These are phyloP conservation scores for Tichodroma muraria DNA, from an alignment of 2,113 vertebrate species.

Conservation along the genomic window DNA sequence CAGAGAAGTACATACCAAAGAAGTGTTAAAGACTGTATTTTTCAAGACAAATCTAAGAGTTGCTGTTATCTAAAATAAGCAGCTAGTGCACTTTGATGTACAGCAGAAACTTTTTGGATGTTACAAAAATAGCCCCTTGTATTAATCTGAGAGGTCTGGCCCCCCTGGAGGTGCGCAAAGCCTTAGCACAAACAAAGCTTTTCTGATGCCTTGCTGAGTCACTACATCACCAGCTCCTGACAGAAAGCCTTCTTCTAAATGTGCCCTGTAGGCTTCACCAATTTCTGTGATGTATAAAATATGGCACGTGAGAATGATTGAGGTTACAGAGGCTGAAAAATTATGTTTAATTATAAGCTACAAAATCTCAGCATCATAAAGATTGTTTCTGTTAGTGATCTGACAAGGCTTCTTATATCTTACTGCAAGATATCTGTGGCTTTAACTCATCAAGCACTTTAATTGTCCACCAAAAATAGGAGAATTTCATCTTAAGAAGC, in stretches of 20 bases:
- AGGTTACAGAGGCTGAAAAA: not conserved
- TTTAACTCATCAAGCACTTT: not conserved
- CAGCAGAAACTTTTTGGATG: not conserved
- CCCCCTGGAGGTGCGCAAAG: not conserved
- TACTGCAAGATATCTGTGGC: not conserved
- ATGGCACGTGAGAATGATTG: not conserved
- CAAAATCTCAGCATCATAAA: not conserved
- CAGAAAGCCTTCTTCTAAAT: not conserved
- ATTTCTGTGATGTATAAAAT: not conserved
- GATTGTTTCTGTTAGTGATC: not conserved
- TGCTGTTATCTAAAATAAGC: constrained; percentile 23
- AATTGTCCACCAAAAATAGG: not conserved
- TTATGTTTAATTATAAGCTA: not conserved
- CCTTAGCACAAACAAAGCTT: not conserved
- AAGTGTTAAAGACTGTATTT: constrained; percentile 6
- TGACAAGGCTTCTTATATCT: not conserved
- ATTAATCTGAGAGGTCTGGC: not conserved
- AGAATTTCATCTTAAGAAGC: constrained; percentile 1
- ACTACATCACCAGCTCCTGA: not conserved
- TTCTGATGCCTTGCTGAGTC: constrained; percentile 44
- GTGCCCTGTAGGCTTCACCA: not conserved
- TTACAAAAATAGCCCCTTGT: constrained; percentile 5
- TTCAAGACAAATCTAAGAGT: constrained; percentile 1
- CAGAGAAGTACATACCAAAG: not conserved
- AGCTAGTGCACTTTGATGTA: not conserved